Conservation (phyloP, 2,888 invertebrate genomes). For the Eudemis profundana region DNA sequence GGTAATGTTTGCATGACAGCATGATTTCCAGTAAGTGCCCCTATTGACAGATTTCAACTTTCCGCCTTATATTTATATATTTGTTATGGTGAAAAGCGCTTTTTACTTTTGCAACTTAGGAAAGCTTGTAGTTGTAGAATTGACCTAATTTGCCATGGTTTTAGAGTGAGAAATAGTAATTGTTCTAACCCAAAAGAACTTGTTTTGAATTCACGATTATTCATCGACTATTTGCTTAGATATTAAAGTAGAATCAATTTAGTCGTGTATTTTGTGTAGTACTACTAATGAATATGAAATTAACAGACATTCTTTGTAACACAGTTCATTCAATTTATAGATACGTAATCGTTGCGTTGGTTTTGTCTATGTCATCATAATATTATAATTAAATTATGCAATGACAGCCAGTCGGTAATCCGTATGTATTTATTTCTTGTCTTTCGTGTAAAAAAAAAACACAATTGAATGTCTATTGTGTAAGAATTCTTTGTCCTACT, state of each 20-base stretch:
- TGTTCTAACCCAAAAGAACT: slow-evolving; percentile 44
- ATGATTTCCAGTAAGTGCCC: background rate
- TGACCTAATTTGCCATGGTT: slow-evolving; percentile 28
- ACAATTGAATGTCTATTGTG: background rate
- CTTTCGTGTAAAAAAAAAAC: too few species aligned
- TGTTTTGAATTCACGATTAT: background rate
- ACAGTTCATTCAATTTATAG: too few species aligned
- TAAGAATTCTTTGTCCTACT: too few species aligned
- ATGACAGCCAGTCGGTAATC: too few species aligned
- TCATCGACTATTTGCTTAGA: background rate
- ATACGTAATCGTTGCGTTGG: too few species aligned
- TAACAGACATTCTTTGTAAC: too few species aligned
- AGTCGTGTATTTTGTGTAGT: background rate
- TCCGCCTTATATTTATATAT: background rate
- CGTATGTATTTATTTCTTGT: too few species aligned
- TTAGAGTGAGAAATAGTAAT: slow-evolving; percentile 26
- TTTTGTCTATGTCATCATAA: too few species aligned
- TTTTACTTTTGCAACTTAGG: slow-evolving; percentile 14
- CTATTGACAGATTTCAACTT: background rate
- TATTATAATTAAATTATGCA: too few species aligned
- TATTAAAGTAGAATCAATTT: background rate
- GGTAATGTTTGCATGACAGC: too few species aligned
- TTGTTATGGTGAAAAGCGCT: slow-evolving; percentile 24
- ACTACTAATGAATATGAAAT: too few species aligned
- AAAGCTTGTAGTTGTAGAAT: slow-evolving; percentile 8